Conservation (phyloP, 2,888 invertebrate genomes). For the Cryptocheilus praepositus region DNA sequence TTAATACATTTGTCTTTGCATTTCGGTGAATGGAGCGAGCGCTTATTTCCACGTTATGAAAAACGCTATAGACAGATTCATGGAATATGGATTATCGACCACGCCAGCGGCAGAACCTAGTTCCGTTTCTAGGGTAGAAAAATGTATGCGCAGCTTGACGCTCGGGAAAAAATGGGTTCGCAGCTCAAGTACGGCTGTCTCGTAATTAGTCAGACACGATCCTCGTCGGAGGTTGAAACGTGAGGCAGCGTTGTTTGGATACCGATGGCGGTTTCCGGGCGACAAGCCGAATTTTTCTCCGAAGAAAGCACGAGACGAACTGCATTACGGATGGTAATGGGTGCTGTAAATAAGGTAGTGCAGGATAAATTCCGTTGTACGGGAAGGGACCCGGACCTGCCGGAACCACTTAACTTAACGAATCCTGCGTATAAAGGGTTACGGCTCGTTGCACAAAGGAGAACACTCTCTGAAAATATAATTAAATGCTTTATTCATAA, state of each 20-base stretch:
- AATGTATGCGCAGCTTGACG: too few species aligned
- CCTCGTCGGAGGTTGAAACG: conserved; percentile 2
- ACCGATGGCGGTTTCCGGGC: conserved; percentile 17
- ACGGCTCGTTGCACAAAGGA: conserved; percentile 36
- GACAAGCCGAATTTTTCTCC: too few species aligned
- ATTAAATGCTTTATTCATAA: conserved; percentile 51
- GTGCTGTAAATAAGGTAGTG: conserved; percentile 45
- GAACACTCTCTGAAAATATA: conserved; percentile 46
- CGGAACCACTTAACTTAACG: conserved; percentile 47
- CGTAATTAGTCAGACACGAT: background rate
- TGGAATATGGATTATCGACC: too few species aligned
- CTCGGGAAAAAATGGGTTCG: too few species aligned
- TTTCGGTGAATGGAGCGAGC: too few species aligned
- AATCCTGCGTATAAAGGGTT: conserved; percentile 46
- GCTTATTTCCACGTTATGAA: too few species aligned
- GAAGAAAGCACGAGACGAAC: too few species aligned
- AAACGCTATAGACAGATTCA: too few species aligned
- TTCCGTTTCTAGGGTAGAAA: too few species aligned
- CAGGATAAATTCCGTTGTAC: conserved; percentile 32
- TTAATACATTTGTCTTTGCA: too few species aligned
- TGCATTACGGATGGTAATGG: conserved; percentile 44
- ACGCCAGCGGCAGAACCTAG: too few species aligned
- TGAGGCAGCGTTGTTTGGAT: conserved; percentile 1
- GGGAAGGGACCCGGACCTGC: conserved; percentile 20
- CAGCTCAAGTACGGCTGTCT: too few species aligned